Evolutionary conservation across 2,797 vertebrate species (phyloP).

Genomic region (Clarias platycephalus): DNA sequence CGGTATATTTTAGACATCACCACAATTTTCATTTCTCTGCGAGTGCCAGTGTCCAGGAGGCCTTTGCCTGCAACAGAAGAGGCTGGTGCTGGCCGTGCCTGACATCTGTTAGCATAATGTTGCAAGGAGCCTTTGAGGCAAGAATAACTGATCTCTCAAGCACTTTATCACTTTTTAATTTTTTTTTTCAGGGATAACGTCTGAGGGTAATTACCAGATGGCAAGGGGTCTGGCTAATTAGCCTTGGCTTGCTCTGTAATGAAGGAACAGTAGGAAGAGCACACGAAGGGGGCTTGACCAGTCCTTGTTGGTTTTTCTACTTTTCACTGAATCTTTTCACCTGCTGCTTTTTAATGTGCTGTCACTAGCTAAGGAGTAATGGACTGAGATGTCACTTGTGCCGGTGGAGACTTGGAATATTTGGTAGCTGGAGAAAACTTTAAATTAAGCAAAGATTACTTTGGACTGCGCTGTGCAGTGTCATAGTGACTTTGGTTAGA

Average conservation of each 20-base stretch:
- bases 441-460: slow-evolving; percentile 29
- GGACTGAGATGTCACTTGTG: slow-evolving; percentile 47
- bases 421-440: slow-evolving; percentile 4
- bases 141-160: slow-evolving; percentile 59
- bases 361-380: slow-evolving; percentile 56
- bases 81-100: slow-evolving; percentile 55
- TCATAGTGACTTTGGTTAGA: slow-evolving; percentile 4
- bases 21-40: slow-evolving; percentile 44
- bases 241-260: slow-evolving; percentile 60
- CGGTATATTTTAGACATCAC: slow-evolving; percentile 16
- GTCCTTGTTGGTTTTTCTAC: slow-evolving; percentile 59
- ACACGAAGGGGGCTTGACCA: slow-evolving; percentile 50
- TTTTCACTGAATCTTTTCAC: slow-evolving; percentile 51
- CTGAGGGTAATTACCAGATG: slow-evolving; percentile 62
- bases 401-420: slow-evolving; percentile 10
- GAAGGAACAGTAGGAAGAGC: slow-evolving; percentile 48
- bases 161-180: slow-evolving; percentile 42
- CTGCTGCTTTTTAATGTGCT: slow-evolving; percentile 54
- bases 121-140: slow-evolving; percentile 57
- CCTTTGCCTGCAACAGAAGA: slow-evolving; percentile 42
- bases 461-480: slow-evolving; percentile 6
- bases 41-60: slow-evolving; percentile 35
- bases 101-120: slow-evolving; percentile 66
- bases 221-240: slow-evolving; percentile 60
- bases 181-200: slow-evolving; percentile 51